Evolutionary conservation across 2,797 vertebrate species (phyloP), one percentile per base, ranked within the genome.

Genomic region (Spheniscus humboldti): DNA sequence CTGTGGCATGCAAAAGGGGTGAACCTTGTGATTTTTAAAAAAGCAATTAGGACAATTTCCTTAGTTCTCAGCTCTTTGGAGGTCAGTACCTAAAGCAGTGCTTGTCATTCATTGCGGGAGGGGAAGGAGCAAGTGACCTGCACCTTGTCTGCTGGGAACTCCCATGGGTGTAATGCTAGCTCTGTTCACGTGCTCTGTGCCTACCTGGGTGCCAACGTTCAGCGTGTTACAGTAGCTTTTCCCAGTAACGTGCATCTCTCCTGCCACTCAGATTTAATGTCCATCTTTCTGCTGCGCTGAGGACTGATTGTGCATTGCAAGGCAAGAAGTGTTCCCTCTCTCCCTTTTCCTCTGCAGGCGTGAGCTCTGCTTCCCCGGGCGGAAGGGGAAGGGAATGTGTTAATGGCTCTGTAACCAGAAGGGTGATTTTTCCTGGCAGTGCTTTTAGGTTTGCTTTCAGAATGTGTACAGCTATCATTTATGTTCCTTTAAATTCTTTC

Each of bases 401-500:
- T 94, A 67, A 79, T 31, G 71, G 57, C 59, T 79, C 52, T 69
- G 4, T 17, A 69, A 39, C 0, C 0, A 48, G 72, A 81, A 37
- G 33, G 52, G 47, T 45, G 59, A 60, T 60, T 88, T 93, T 92
- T 96, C 90, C 82, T 92, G 71, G 83, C 94, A 88, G 45, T 2
- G 0, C 24, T 88, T 56, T 63, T 25, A 86, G 25, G 13, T 95
- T 94, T 79, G 63, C 48, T 88, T 92, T 67, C 91, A 95, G 83
- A 64, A 66, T 35, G 37, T 24, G 68, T 77, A 76, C 37, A 78
- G 67, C 92, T 95, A 91, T 94, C 88, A 74, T 64, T 89, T 74
- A 71, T 60, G 41, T 52, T 78, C 60, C 68, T 92, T 94, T 89
- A 94, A 77, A 93, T 92, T 94, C 77, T 92, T 95, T 79, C 47